A percentile compares a stretch with the other conserved stretches of the same genome.
phyloP scores from a whole-genome alignment of 1,140 invertebrate genomes.

The Tetramorium alpestre region DNA sequence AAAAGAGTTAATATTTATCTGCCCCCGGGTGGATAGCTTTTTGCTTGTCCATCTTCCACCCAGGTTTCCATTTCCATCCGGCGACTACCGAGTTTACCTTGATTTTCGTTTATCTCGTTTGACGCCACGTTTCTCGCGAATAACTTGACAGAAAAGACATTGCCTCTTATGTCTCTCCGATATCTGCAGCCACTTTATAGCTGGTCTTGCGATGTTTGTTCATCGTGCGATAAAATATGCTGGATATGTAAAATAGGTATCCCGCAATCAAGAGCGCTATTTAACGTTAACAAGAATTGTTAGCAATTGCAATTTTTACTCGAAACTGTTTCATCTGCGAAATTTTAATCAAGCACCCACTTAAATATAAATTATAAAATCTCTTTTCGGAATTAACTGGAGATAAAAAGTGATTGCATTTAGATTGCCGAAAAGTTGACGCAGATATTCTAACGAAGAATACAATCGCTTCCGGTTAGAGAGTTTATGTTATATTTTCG shows the following conservation, averaged over 20 bases:
- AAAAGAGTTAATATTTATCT: constrained; percentile 71
- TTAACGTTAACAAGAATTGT: not conserved
- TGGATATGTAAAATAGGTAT: not conserved
- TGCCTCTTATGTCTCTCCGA: not conserved
- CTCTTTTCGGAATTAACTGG: not conserved
- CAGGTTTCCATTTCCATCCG: constrained; percentile 40
- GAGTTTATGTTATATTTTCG: not conserved
- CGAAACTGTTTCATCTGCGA: not conserved
- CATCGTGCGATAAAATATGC: not conserved
- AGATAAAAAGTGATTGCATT: not conserved
- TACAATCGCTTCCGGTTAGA: not conserved
- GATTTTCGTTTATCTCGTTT: constrained; percentile 34
- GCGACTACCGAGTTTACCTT: constrained; percentile 31
- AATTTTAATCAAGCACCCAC: not conserved
- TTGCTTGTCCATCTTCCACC: constrained; percentile 52
- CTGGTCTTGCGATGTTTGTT: not conserved
- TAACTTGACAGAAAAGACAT: not conserved
- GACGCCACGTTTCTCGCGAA: constrained; percentile 17
- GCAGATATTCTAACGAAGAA: no score
- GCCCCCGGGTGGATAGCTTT: constrained; percentile 48
- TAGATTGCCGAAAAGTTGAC: not conserved
- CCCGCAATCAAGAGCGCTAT: not conserved
- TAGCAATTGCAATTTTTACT: not conserved
- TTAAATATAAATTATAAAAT: not conserved
- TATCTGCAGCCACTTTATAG: not conserved